phyloP scores from a whole-genome alignment of 1,140 invertebrate species.

The Drosophila oshimai region DNA sequence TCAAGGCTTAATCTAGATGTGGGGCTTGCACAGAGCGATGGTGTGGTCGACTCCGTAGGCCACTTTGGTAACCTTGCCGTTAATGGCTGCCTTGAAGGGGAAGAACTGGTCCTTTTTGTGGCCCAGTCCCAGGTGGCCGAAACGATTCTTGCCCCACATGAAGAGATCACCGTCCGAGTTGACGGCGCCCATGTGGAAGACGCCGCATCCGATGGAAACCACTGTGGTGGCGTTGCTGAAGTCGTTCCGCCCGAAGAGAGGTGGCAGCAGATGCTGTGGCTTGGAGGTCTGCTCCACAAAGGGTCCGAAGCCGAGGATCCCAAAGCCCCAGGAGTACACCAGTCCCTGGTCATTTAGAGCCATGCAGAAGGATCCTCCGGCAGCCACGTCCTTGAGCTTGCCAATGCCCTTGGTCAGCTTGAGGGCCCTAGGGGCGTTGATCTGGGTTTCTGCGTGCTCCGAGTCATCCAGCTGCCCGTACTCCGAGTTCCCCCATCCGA shows the following conservation, averaged over 20 bases:
- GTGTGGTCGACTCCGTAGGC: slow-evolving; percentile 94
- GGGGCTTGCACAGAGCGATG: slow-evolving; percentile 89
- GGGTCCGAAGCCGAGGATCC: slow-evolving; percentile 94
- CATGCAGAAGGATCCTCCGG: slow-evolving; percentile 94
- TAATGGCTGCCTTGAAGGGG: slow-evolving; percentile 91
- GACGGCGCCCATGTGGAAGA: slow-evolving; percentile 91
- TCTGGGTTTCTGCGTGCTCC: slow-evolving; percentile 84
- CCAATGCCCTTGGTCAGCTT: slow-evolving; percentile 86
- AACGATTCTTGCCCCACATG: slow-evolving; percentile 94
- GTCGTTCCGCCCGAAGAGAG: slow-evolving; percentile 93
- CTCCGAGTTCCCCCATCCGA: slow-evolving; percentile 99
- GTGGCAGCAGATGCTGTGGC: slow-evolving; percentile 89
- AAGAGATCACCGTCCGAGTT: slow-evolving; percentile 92
- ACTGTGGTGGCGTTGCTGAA: slow-evolving; percentile 89
- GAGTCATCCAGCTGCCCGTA: slow-evolving; percentile 90
- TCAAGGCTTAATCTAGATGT: slow-evolving; percentile 83
- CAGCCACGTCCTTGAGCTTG: slow-evolving; percentile 91
- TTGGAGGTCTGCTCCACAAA: slow-evolving; percentile 85
- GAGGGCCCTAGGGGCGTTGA: slow-evolving; percentile 88
- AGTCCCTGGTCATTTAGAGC: slow-evolving; percentile 88
- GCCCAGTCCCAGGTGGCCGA: slow-evolving; percentile 92
- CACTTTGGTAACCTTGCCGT: slow-evolving; percentile 88
- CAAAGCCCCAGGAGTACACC: slow-evolving; percentile 96
- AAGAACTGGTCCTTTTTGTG: slow-evolving; percentile 92
- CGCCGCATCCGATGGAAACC: slow-evolving; percentile 87